These are phyloP conservation scores for Brachionus calyciflorus DNA, from an alignment of 1,140 invertebrate species.

Conservation along the genomic window DNA sequence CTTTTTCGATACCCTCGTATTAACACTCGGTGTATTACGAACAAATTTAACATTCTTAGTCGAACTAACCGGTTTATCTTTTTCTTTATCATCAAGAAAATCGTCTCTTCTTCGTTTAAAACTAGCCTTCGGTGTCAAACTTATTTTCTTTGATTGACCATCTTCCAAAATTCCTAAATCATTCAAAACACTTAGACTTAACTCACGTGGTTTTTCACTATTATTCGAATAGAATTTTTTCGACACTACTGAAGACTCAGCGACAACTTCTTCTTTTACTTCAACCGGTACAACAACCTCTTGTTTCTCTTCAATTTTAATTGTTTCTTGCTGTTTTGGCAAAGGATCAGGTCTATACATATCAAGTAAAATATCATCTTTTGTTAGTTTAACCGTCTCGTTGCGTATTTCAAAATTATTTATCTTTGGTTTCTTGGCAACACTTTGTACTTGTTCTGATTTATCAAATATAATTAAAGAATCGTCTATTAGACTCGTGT, in stretches of 20 bases:
- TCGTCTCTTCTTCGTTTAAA: slow-evolving; percentile 1
- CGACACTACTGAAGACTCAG: neutral
- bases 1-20: neutral
- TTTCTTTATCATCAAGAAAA: neutral
- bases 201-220: no score
- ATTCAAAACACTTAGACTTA: neutral
- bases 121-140: neutral
- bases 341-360: no score
- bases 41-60: neutral
- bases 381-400: neutral
- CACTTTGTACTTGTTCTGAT: neutral
- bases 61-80: neutral
- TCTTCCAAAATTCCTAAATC: neutral
- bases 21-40: neutral
- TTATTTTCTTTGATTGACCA: neutral
- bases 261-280: neutral
- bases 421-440: neutral
- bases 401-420: neutral
- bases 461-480: neutral
- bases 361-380: neutral
- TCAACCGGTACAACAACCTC: neutral
- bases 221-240: slow-evolving; percentile 27
- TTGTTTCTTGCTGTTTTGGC: no score
- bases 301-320: neutral
- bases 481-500: neutral